Conservation (phyloP, 53 echinoderm and acorn worm species). For the Hippasteria phrygiana region DNA sequence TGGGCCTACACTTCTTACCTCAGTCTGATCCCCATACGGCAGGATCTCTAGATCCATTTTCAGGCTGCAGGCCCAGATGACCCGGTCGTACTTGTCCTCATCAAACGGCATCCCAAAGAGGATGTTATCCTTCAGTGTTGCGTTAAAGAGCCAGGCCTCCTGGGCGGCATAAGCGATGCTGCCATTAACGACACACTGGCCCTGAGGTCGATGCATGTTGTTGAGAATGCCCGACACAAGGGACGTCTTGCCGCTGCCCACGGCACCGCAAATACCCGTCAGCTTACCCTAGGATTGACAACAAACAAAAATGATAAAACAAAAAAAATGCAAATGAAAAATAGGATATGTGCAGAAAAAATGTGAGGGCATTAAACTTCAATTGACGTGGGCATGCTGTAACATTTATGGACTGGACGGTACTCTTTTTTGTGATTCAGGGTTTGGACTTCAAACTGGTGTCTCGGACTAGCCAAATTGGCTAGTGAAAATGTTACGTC, state of each 20-base stretch:
- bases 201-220: conserved; percentile 82
- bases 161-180: conserved; percentile 87
- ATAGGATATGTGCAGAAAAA: too few relatives aligned
- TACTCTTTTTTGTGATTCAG: too few relatives aligned
- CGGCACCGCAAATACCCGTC: conserved; percentile 86
- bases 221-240: conserved; percentile 88
- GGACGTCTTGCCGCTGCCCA: conserved; percentile 94
- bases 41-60: conserved; percentile 89
- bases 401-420: too few relatives aligned
- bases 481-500: too few relatives aligned
- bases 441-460: background rate
- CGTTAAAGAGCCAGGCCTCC: conserved; percentile 94
- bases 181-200: conserved; percentile 75
- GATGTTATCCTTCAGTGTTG: conserved; percentile 87
- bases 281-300: conserved; percentile 68
- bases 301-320: background rate
- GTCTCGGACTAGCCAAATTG: background rate
- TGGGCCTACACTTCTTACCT: conserved; percentile 64
- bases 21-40: conserved; percentile 89
- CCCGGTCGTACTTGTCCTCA: conserved; percentile 76
- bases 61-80: conserved; percentile 80
- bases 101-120: conserved; percentile 81
- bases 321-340: too few relatives aligned
- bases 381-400: too few relatives aligned
- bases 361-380: too few relatives aligned